Evolutionary conservation across 2,888 invertebrate genomes (phyloP), one percentile per base, ranked within the genome.

Genomic region (Eumacrocentrus americanus): DNA sequence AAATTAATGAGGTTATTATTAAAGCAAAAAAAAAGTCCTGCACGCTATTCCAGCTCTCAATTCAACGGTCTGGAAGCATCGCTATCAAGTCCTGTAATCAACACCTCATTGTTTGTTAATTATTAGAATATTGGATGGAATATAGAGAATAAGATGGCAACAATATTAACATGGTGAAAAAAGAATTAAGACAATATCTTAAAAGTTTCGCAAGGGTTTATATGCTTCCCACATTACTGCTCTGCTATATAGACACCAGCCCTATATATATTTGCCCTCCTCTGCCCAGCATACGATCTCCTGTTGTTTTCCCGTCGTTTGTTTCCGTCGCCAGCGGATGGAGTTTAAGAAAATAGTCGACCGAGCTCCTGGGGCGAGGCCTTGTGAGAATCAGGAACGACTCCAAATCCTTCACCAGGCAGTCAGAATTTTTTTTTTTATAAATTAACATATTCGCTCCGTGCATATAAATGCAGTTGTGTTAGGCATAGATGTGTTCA

Each of bases 331-430:
- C 53, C 56, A 20, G 46, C 54, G 48, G 53, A 60, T 61, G 66
- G 71, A 73, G 74, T 75, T 71, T 74, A 76, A 77, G 79, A 75
- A 79, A 79, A 77, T 77, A 77, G 51, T 74, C 78, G 72, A 73
- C 73, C 74, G 73, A 54, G 70, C 71, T 69, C 70, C 73, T 65
- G 69, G 42, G 55, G 69, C 35, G 73, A 58, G 58, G 44, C 47
- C 58, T 60, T 63, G 62, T 65, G 67, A 60, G 65, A 65, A 67
- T n/a, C 62, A 23, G 12, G 12, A 46, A 23, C 25, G 14, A 9
- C 46, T 2, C 14, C 46, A 46, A 1, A 4, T 3, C 11, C n/a
- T 16, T n/a, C n/a, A n/a, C n/a, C n/a, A n/a, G n/a, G n/a, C n/a
- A n/a, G n/a, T n/a, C n/a, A n/a, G n/a, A n/a, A n/a, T 11, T 42